These are phyloP conservation scores for Acomys russatus DNA, from an alignment of 2,797 vertebrate genomes.

Conservation along the genomic window DNA sequence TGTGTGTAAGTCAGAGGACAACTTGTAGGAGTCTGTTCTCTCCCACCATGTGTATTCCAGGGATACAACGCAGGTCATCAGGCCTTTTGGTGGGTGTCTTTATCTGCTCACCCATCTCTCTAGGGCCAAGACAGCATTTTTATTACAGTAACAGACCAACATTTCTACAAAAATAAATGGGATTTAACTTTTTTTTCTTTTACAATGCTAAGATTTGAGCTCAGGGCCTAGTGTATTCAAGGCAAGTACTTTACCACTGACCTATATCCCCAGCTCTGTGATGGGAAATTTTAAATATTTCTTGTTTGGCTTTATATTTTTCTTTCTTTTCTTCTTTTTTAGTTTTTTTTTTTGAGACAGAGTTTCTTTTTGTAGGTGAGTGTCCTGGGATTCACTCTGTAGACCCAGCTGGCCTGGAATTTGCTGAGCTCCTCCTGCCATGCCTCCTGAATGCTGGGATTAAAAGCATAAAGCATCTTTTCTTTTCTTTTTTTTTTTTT, in stretches of 20 bases:
- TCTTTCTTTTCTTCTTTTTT: background rate
- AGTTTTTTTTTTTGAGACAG: too few relatives aligned
- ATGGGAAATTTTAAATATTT: conserved; percentile 57
- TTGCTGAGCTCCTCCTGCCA: too few relatives aligned
- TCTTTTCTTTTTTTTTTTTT: too few relatives aligned
- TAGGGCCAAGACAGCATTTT: conserved; percentile 11
- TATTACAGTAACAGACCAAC: conserved; percentile 3
- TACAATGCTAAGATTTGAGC: background rate
- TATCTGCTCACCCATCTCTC: background rate
- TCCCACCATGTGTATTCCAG: background rate
- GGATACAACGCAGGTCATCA: background rate
- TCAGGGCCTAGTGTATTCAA: too few relatives aligned
- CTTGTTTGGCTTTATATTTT: conserved; percentile 26
- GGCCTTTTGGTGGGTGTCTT: background rate
- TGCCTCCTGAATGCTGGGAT: background rate
- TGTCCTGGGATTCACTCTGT: too few relatives aligned
- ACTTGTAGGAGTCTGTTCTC: background rate
- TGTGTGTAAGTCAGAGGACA: background rate
- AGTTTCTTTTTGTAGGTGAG: too few relatives aligned
- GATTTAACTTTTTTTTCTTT: background rate
- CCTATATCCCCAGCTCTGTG: background rate
- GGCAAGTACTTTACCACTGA: background rate
- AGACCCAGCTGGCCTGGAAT: too few relatives aligned
- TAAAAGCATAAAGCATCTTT: background rate
- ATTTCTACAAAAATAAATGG: conserved; percentile 41